Base-by-base conservation (phyloP, 2,113 vertebrate genomes). In the Mungos mungo region DNA sequence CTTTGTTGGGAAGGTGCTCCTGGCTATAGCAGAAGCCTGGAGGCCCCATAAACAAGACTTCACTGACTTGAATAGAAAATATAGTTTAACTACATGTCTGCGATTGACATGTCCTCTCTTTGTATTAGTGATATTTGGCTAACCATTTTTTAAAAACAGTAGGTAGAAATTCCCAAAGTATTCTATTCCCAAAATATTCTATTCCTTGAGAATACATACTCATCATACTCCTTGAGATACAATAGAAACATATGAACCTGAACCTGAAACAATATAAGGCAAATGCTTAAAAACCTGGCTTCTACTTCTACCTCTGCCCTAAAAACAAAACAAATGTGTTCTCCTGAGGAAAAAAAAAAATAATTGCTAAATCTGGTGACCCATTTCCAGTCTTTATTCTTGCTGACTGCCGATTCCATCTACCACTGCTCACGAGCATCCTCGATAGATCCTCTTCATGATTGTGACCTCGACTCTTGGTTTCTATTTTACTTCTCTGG, bases 321-420 rank as follows among this genome's bases (percentile, higher is more conserved):
- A 65, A 79, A 96, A 95, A 60, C 33, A 79, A 83, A 97, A 90
- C 69, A 72, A 80, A 85, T 60, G 21, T 50, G 29, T 74, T 89
- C 54, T 82, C 41, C 85, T 7, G 23, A 50, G 76, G 38, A 45
- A 60, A 60, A 47, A 45, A 60, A 60, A 50, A 2, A 33, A 76
- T 25, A 47, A 29, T 6, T 31, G 25, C 38, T 84, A 41, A 31
- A 33, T 88, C n/a, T 66, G 57, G 35, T 50, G 60, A 10, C 18
- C 47, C 21, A 5, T 85, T 74, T 76, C n/a, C 7, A 41, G 29
- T 23, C 41, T 57, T 29, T 41, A 35, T 82, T 81, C 72, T 76
- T 66, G 57, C 52, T 38, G 7, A 60, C 27, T 71, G 41, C 9
- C 79, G 90, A 2, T 12, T 69, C 29, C 38, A 8, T 60, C 74